Evolutionary conservation across 2,113 vertebrate genomes (phyloP).

Genomic region (Coregonus clupeaformis): DNA sequence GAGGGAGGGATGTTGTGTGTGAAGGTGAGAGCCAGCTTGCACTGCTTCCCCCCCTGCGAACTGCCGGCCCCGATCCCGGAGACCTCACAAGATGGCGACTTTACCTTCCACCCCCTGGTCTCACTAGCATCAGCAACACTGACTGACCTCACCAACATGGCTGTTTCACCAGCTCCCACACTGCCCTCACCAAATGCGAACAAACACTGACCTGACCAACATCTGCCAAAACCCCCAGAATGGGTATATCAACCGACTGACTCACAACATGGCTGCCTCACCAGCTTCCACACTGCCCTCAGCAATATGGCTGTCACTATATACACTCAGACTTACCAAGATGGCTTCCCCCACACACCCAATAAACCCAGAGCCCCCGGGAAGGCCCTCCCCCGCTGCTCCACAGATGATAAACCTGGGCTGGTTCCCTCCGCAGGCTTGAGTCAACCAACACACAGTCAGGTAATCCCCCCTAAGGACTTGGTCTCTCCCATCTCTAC

Average conservation of each 20-base stretch:
- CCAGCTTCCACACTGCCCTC: too few species aligned
- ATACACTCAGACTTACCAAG: too few species aligned
- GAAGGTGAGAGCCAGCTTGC: constrained; percentile 83
- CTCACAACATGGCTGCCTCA: too few species aligned
- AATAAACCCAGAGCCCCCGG: not conserved
- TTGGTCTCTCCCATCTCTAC: constrained; percentile 25
- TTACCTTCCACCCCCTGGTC: not conserved
- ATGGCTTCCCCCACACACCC: not conserved
- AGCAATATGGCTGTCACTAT: too few species aligned
- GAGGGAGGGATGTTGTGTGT: constrained; percentile 64
- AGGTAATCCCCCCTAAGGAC: constrained; percentile 51
- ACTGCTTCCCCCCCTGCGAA: constrained; percentile 73
- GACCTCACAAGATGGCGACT: constrained; percentile 30
- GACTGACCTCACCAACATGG: not conserved
- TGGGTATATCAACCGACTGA: too few species aligned
- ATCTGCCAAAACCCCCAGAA: too few species aligned
- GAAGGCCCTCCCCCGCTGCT: not conserved
- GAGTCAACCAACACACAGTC: constrained; percentile 52
- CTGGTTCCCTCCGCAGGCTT: constrained; percentile 65
- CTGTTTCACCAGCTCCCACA: not conserved
- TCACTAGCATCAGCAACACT: constrained; percentile 11
- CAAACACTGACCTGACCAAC: constrained; percentile 36
- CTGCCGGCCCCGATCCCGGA: constrained; percentile 65
- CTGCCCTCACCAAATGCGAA: constrained; percentile 2
- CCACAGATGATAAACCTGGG: not conserved